phyloP scores from a whole-genome alignment of 2,113 vertebrate species.

The Micronycteris hirsuta region DNA sequence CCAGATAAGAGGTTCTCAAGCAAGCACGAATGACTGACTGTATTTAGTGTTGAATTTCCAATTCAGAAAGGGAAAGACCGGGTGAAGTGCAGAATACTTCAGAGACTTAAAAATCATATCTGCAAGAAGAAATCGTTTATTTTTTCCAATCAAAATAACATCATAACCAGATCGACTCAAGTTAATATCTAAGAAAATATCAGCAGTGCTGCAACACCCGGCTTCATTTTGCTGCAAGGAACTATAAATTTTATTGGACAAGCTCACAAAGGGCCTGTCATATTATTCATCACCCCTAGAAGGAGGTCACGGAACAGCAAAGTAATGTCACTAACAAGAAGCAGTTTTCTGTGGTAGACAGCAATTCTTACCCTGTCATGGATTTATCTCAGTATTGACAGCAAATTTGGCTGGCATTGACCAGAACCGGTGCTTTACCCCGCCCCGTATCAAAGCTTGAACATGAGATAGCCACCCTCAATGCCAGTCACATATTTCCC shows the following conservation, averaged over 20 bases:
- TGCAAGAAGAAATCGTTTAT: background rate
- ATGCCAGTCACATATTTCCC: background rate
- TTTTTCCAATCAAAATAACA: background rate
- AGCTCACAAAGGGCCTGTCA: conserved; percentile 37
- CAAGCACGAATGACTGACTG: background rate
- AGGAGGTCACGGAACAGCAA: conserved; percentile 36
- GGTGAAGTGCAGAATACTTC: background rate
- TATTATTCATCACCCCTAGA: conserved; percentile 44
- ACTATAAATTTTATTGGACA: conserved; percentile 41
- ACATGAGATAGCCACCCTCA: background rate
- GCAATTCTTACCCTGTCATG: conserved; percentile 23
- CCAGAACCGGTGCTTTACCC: conserved; percentile 22
- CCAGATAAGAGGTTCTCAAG: background rate
- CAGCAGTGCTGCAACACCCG: conserved; percentile 34
- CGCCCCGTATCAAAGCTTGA: background rate
- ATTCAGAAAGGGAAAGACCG: background rate
- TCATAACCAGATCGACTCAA: conserved; percentile 27
- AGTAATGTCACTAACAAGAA: conserved; percentile 48
- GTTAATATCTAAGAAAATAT: conserved; percentile 48
- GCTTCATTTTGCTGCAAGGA: conserved; percentile 39
- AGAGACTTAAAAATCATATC: background rate
- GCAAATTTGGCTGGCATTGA: conserved; percentile 27
- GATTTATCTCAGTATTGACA: conserved; percentile 46
- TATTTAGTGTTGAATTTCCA: background rate
- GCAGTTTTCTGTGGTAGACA: conserved; percentile 4